A percentile compares a stretch with the other conserved stretches of the same genome.
Evolutionary conservation across 2,888 invertebrate species (phyloP).

Genomic region (Fragum whitleyi): DNA sequence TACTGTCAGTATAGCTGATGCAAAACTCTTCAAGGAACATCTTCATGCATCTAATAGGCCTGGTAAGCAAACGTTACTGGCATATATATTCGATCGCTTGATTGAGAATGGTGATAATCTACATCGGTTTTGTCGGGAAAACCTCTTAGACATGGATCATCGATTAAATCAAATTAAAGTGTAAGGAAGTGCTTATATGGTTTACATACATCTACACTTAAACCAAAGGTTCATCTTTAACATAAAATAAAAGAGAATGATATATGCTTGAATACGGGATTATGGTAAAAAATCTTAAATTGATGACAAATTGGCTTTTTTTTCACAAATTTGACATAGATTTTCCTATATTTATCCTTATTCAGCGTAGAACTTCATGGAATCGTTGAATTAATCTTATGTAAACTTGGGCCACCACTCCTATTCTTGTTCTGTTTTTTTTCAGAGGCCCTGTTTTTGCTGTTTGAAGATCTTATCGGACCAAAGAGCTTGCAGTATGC

Average conservation of each 20-base stretch:
- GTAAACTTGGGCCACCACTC: neutral
- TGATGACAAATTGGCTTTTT: no score
- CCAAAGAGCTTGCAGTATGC: constrained; percentile 74
- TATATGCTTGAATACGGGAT: no score
- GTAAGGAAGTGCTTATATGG: neutral
- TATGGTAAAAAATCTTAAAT: no score
- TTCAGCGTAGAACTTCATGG: no score
- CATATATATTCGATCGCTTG: no score
- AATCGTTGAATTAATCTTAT: no score
- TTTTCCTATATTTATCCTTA: no score
- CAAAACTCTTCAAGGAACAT: constrained; percentile 83
- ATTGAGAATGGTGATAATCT: neutral
- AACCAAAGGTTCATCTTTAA: no score
- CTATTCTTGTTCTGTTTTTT: constrained; percentile 42
- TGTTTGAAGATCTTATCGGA: constrained; percentile 79
- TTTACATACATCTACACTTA: no score
- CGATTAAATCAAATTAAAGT: neutral
- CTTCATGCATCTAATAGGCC: constrained; percentile 83
- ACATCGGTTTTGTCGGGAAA: neutral
- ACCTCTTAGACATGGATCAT: neutral
- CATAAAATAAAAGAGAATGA: no score
- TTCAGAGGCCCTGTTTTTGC: constrained; percentile 76
- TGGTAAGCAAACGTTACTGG: no score
- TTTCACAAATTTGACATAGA: no score
- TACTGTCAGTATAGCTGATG: constrained; percentile 84